Conservation (phyloP, 2,113 vertebrate genomes). For the Bolborhynchus lineola region DNA sequence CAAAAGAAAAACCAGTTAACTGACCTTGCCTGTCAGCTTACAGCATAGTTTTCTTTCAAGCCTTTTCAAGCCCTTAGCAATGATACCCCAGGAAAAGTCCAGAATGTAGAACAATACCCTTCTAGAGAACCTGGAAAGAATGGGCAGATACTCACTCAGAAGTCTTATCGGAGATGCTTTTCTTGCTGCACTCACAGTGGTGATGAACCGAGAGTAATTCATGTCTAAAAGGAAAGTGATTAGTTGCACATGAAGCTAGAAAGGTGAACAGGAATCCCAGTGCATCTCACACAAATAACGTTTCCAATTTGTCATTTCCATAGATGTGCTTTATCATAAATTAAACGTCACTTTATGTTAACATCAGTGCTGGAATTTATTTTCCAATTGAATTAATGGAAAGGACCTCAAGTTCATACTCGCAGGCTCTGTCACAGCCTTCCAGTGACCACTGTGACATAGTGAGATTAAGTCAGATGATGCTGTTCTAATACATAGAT, state of each 20-base stretch:
- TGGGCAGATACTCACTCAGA: slow-evolving; percentile 79
- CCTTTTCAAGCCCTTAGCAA: not conserved
- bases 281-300: not conserved
- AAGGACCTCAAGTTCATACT: not conserved
- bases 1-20: not conserved
- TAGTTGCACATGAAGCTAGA: not conserved
- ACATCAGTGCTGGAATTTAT: not conserved
- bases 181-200: slow-evolving; percentile 83
- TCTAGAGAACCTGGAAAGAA: not conserved
- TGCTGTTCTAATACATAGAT: not conserved
- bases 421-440: not conserved
- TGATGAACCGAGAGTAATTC: slow-evolving; percentile 92
- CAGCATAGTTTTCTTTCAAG: not conserved
- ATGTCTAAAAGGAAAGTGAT: slow-evolving; percentile 67
- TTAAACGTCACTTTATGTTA: not conserved
- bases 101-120: not conserved
- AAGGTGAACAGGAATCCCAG: not conserved
- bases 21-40: not conserved
- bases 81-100: not conserved
- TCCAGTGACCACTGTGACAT: not conserved
- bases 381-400: not conserved
- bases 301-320: not conserved
- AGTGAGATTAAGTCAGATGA: not conserved
- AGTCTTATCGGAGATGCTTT: slow-evolving; percentile 82
- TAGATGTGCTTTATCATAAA: not conserved